phyloP scores from a whole-genome alignment of 2,113 vertebrate genomes.

The Phrynosoma platyrhinos region DNA sequence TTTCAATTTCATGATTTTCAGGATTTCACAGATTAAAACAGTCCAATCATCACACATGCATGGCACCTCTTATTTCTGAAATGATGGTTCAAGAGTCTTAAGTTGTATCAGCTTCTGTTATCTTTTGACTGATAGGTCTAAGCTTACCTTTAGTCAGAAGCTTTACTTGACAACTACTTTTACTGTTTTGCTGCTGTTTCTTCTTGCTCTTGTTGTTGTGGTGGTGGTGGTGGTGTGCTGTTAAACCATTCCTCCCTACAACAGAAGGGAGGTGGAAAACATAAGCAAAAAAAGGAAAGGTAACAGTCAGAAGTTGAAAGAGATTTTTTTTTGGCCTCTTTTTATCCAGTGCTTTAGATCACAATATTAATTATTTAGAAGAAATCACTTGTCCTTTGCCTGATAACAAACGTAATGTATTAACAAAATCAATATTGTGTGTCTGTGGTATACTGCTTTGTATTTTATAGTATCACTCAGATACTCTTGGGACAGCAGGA shows the following conservation, averaged over 20 bases:
- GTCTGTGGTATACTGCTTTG: constrained; percentile 31
- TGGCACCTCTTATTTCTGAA: neutral
- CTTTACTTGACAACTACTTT: constrained; percentile 24
- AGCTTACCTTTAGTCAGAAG: constrained; percentile 57
- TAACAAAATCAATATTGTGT: constrained; percentile 63
- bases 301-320: constrained; percentile 19
- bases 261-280: neutral
- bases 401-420: constrained; percentile 64
- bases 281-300: constrained; percentile 12
- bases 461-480: constrained; percentile 50
- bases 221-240: constrained; percentile 28
- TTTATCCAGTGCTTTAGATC: neutral
- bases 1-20: neutral
- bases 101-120: neutral
- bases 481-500: constrained; percentile 39
- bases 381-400: constrained; percentile 47
- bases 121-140: constrained; percentile 23
- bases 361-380: constrained; percentile 57
- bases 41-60: neutral
- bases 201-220: neutral
- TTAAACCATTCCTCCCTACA: neutral
- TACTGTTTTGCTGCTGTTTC: neutral
- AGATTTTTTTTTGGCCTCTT: constrained; percentile 28
- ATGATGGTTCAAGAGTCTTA: neutral
- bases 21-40: neutral